Evolutionary conservation across 2,113 vertebrate genomes (phyloP).

Genomic region (Aptenodytes forsteri): DNA sequence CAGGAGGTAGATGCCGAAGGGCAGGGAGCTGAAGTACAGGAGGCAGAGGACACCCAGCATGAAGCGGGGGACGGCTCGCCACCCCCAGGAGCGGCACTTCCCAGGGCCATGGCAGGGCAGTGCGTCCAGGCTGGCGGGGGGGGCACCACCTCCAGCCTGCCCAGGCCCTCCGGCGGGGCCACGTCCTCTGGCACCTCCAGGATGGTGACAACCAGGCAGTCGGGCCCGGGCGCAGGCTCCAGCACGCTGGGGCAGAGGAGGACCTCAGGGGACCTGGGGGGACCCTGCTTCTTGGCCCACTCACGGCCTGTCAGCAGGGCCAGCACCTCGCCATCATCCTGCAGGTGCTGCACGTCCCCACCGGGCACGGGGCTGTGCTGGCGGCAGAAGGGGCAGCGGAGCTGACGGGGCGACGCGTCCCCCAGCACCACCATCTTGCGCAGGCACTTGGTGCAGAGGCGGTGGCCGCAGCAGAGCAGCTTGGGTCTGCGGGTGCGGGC

Average conservation of each 20-base stretch:
- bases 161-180: conserved; percentile 75
- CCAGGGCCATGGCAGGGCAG: conserved; percentile 75
- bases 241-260: conserved; percentile 81
- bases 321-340: conserved; percentile 80
- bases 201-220: conserved; percentile 88
- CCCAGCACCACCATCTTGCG: conserved; percentile 79
- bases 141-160: conserved; percentile 80
- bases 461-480: conserved; percentile 81
- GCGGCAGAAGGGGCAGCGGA: conserved; percentile 90
- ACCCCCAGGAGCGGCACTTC: conserved; percentile 78
- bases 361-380: conserved; percentile 78
- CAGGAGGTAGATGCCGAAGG: conserved; percentile 88
- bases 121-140: conserved; percentile 73
- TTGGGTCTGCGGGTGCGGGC: conserved; percentile 78
- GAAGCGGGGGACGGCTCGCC: conserved; percentile 77
- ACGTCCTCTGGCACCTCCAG: conserved; percentile 83
- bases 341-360: conserved; percentile 80
- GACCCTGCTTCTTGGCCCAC: conserved; percentile 31
- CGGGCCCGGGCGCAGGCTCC: conserved; percentile 61
- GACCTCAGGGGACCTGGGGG: conserved; percentile 67
- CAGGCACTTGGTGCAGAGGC: conserved; percentile 84
- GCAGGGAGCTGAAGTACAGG: conserved; percentile 88
- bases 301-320: conserved; percentile 76
- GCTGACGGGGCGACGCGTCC: conserved; percentile 64
- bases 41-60: conserved; percentile 84